Evolutionary conservation across 1,140 invertebrate species (phyloP), one percentile per base, ranked within the genome.

Genomic region (Diorhabda carinulata): DNA sequence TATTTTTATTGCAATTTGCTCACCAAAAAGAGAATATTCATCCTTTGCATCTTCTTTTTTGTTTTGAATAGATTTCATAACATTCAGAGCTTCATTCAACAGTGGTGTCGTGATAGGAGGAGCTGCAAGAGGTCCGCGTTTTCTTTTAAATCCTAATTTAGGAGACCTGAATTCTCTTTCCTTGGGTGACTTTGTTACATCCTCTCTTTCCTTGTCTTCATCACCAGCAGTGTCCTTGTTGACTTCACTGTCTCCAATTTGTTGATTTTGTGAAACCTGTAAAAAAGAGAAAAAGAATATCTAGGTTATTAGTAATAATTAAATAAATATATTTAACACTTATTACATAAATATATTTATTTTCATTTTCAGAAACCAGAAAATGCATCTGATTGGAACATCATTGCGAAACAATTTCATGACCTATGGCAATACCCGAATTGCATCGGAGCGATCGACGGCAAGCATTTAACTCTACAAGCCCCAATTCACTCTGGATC

Each of bases 401-500:
- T 69, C 42, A 64, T 73, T 56, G 58, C 61, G 10, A 61, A 74
- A 63, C 68, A 72, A 64, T 78, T 74, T 66, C 62, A 61, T 7
- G 4, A 61, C 41, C 8, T 68, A 43, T 72, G 68, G 64, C 66
- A 72, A 42, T 72, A 72, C 66, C 59, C 68, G 5, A 67, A 70
- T 57, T 63, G 63, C 43, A 64, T 72, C 6, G 68, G 73, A 66
- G 67, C 71, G 43, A 72, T 78, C 47, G 77, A 78, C 70, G 76
- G 74, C 57, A 77, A 78, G 73, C 74, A 78, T 69, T 45, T 73
- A 60, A 8, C 4, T 8, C 43, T 85, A 44, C 67, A 79, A 73
- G 69, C 64, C 3, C 83, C 84, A 57, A 4, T 57, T 40, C 71
- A 79, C 56, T 78, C 77, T 70, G 84, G 84, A 60, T 74, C 75